A percentile compares a stretch with the other conserved stretches of the same genome.
Evolutionary conservation across 2,113 vertebrate genomes (phyloP).

Genomic region (Miniopterus natalensis): DNA sequence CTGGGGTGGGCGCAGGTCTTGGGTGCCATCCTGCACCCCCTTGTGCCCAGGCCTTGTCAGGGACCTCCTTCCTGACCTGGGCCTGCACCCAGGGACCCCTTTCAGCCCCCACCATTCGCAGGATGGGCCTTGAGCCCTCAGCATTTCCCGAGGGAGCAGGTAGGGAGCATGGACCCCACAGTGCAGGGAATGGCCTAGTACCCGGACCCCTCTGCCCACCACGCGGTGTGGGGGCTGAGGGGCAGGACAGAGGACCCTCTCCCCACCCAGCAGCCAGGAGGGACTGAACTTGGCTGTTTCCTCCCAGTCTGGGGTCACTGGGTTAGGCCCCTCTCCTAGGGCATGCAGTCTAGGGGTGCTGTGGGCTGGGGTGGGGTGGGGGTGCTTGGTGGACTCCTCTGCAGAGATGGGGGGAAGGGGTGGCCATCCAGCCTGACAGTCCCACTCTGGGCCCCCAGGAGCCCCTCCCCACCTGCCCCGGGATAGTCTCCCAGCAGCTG

Average conservation of each 20-base stretch:
- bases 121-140: not conserved
- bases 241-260: not conserved
- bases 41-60: too few species aligned
- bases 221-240: too few species aligned
- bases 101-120: not conserved
- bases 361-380: too few species aligned
- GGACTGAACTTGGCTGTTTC: not conserved
- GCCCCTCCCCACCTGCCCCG: not conserved
- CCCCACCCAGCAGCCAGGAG: not conserved
- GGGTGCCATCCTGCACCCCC: too few species aligned
- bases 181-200: not conserved
- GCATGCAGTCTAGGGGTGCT: not conserved
- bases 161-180: not conserved
- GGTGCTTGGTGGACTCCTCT: not conserved
- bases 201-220: not conserved
- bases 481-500: constrained; percentile 26
- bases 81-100: not conserved
- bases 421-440: not conserved
- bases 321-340: not conserved
- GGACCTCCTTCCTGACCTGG: not conserved
- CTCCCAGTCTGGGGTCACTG: not conserved
- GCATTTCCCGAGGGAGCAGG: accelerated
- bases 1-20: not conserved
- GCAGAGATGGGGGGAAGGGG: not conserved
- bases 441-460: not conserved